Percentiles rank a stretch among this genome's conserved stretches.
These are phyloP conservation scores for Spicauda simplicius DNA, from an alignment of 2,888 invertebrate genomes.

Conservation along the genomic window DNA sequence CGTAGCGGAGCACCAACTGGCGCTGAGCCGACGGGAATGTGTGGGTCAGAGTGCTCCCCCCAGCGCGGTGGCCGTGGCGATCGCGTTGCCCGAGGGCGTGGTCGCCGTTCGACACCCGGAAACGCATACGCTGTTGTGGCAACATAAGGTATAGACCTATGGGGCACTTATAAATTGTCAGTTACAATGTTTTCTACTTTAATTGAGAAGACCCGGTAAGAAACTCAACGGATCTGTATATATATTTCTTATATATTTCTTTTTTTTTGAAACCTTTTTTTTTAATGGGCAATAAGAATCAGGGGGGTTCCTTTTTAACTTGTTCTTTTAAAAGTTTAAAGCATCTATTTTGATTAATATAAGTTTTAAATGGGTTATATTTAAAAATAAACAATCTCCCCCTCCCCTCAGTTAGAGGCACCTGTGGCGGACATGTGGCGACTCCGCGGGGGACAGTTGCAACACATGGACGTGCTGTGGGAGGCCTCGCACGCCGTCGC, in stretches of 20 bases:
- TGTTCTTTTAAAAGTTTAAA: too few relatives aligned
- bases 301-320: too few relatives aligned
- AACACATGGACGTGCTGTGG: constrained; percentile 90
- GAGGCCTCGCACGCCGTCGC: constrained; percentile 73
- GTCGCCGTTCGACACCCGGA: constrained; percentile 87
- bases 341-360: too few relatives aligned
- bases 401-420: constrained; percentile 87
- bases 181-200: too few relatives aligned
- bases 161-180: too few relatives aligned
- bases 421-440: constrained; percentile 96
- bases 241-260: too few relatives aligned
- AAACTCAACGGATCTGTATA: too few relatives aligned
- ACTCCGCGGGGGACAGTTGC: constrained; percentile 87
- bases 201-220: too few relatives aligned
- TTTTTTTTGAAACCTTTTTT: too few relatives aligned
- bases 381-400: too few relatives aligned
- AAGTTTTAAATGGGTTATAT: too few relatives aligned
- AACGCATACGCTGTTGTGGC: constrained; percentile 87
- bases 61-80: constrained; percentile 90
- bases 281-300: too few relatives aligned
- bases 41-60: constrained; percentile 73
- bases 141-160: constrained; percentile 86
- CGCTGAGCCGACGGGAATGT: constrained; percentile 84
- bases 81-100: constrained; percentile 92
- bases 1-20: constrained; percentile 94